Evolutionary conservation across 2,888 invertebrate species (phyloP).

Genomic region (Lochmaea crataegi): DNA sequence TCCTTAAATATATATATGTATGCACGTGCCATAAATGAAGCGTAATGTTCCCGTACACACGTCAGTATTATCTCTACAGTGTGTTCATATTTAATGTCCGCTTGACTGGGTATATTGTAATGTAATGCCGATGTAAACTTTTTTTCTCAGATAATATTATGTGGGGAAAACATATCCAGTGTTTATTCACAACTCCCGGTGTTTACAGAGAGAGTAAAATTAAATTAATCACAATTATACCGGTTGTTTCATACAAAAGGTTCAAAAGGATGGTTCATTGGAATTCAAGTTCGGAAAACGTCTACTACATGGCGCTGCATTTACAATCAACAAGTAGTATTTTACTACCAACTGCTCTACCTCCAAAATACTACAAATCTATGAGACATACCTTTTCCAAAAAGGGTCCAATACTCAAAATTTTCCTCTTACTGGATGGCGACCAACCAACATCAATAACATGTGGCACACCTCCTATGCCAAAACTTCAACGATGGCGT

Average conservation of each 20-base stretch:
- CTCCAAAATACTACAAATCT: too few relatives aligned
- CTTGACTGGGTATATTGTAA: conserved; percentile 42
- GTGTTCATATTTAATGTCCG: conserved; percentile 46
- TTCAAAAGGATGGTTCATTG: too few relatives aligned
- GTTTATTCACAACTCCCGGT: neutral
- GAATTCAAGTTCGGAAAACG: too few relatives aligned
- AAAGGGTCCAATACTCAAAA: too few relatives aligned
- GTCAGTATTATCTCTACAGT: conserved; percentile 44
- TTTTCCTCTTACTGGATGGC: too few relatives aligned
- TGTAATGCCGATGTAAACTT: conserved; percentile 22
- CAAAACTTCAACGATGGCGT: too few relatives aligned
- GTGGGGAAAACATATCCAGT: neutral
- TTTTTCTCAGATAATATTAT: neutral
- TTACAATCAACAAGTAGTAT: too few relatives aligned
- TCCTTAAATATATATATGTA: conserved; percentile 44
- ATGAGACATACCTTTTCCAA: too few relatives aligned
- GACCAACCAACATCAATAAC: too few relatives aligned
- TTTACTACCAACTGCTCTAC: too few relatives aligned
- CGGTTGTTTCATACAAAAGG: neutral
- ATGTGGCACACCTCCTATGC: too few relatives aligned
- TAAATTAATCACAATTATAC: neutral
- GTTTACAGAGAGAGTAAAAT: neutral
- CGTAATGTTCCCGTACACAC: conserved; percentile 45
- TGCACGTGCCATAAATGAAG: conserved; percentile 48
- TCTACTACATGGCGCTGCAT: too few relatives aligned